phyloP scores from a whole-genome alignment of 2,797 vertebrate genomes.

The Cossypha caffra region DNA sequence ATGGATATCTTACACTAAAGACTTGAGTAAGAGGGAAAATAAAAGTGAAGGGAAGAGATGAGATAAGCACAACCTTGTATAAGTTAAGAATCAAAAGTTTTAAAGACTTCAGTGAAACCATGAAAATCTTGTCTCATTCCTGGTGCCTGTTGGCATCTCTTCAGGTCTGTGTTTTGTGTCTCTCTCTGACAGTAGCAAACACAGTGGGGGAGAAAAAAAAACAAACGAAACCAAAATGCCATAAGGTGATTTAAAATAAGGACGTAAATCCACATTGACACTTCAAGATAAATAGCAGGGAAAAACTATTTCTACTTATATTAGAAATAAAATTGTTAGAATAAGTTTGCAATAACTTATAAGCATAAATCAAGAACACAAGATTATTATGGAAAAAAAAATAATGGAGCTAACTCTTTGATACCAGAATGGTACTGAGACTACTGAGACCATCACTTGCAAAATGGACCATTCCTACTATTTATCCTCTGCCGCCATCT shows the following conservation, averaged over 20 bases:
- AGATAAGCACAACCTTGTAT: neutral
- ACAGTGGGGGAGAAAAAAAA: neutral
- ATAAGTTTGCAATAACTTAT: neutral
- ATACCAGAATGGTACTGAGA: neutral
- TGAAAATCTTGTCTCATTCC: neutral
- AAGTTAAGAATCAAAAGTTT: neutral
- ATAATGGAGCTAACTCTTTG: neutral
- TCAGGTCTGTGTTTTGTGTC: neutral
- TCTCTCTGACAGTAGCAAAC: neutral
- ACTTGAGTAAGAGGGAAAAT: rapidly evolving
- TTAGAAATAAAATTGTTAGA: neutral
- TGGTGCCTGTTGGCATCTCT: neutral
- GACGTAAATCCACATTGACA: neutral
- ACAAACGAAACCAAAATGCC: rapidly evolving
- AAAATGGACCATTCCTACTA: neutral
- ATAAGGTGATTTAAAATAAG: neutral
- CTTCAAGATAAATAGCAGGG: neutral
- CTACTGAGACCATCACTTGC: rapidly evolving
- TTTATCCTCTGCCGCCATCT: slow-evolving; percentile 37
- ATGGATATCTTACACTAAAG: neutral
- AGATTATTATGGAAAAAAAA: neutral
- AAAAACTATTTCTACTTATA: neutral
- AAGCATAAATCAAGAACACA: neutral
- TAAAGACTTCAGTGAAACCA: neutral
- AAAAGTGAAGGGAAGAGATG: neutral